A percentile compares a stretch with the other conserved stretches of the same genome.
Evolutionary conservation across 2,888 invertebrate genomes (phyloP).

Genomic region (Phania funesta): DNA sequence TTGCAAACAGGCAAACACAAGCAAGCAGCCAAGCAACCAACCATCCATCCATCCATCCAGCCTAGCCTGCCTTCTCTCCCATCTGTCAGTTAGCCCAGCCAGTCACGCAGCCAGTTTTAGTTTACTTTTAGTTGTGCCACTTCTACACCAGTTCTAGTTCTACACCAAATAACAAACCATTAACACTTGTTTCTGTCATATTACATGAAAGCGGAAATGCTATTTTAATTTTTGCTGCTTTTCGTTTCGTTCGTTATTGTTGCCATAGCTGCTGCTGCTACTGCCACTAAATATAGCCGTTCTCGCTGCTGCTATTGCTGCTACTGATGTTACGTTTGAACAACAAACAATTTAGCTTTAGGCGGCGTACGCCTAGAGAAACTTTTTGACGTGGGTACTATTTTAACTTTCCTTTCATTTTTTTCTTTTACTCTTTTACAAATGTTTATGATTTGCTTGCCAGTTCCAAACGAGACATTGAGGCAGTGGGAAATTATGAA

Average conservation of each 20-base stretch:
- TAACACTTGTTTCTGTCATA: constrained; percentile 70
- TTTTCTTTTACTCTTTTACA: constrained; percentile 19
- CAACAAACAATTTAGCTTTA: constrained; percentile 60
- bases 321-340: constrained; percentile 41
- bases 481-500: not conserved
- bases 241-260: not conserved
- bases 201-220: constrained; percentile 68
- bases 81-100: constrained; percentile 1
- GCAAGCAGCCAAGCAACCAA: constrained; percentile 22
- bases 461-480: constrained; percentile 16
- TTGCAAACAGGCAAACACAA: constrained; percentile 31
- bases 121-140: constrained; percentile 46
- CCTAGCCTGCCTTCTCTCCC: not conserved
- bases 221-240: constrained; percentile 30
- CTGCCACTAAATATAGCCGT: too few species aligned
- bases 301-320: constrained; percentile 2
- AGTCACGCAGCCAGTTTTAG: constrained; percentile 39
- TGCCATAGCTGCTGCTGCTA: not conserved
- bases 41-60: constrained; percentile 22
- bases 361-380: constrained; percentile 62
- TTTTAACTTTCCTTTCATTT: constrained; percentile 12
- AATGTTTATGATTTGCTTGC: constrained; percentile 52
- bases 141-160: constrained; percentile 44
- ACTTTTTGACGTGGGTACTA: constrained; percentile 63
- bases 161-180: constrained; percentile 68